These are phyloP conservation scores for Micromussa lordhowensis DNA, from an alignment of 92 coral and sea anemone genomes.

Conservation along the genomic window DNA sequence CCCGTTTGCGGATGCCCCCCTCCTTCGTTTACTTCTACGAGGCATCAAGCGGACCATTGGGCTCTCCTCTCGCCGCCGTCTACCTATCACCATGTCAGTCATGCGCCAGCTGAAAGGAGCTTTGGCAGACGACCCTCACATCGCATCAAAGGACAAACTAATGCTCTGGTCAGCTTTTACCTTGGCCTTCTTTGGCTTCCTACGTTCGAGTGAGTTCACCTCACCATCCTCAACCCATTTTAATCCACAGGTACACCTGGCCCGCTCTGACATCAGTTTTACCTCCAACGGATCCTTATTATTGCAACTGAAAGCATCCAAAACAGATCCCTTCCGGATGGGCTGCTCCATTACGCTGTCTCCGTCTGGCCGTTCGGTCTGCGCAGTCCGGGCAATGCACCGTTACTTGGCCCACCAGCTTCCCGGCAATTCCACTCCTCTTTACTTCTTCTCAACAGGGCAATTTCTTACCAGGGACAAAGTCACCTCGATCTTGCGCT, in stretches of 20 bases:
- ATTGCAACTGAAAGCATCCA: not conserved
- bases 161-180: too few species aligned
- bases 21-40: too few species aligned
- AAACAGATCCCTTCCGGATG: not conserved
- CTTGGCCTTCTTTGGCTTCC: too few species aligned
- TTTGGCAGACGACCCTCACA: too few species aligned
- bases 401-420: not conserved
- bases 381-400: not conserved
- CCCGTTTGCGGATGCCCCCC: too few species aligned
- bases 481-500: not conserved
- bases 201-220: too few species aligned
- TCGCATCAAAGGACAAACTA: too few species aligned
- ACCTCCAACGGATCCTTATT: not conserved
- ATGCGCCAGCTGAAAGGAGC: too few species aligned
- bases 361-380: not conserved
- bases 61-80: too few species aligned
- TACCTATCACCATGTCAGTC: too few species aligned
- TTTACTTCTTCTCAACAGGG: not conserved
- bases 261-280: not conserved
- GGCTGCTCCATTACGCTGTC: too few species aligned
- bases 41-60: too few species aligned
- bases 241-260: not conserved
- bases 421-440: not conserved
- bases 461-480: slow-evolving; percentile 2
- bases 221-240: not conserved